phyloP scores from a whole-genome alignment of 2,113 vertebrate genomes.

The Chrysemys picta region DNA sequence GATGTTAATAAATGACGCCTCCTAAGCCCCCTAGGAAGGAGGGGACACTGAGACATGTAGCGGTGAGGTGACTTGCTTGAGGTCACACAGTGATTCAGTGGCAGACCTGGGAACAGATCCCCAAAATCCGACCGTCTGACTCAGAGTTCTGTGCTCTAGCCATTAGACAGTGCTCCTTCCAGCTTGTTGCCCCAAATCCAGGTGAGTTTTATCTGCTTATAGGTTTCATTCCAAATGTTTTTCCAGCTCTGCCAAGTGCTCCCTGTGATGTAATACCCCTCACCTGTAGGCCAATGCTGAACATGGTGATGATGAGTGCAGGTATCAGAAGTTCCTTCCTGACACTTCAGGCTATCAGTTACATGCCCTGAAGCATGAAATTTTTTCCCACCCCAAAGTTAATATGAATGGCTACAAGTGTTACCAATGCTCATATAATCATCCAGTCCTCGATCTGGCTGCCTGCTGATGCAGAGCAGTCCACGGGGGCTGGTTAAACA shows the following conservation, averaged over 20 bases:
- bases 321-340: neutral
- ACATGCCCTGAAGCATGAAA: neutral
- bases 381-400: neutral
- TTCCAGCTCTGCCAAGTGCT: neutral
- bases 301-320: neutral
- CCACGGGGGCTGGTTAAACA: rapidly evolving
- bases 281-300: neutral
- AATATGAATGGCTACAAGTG: neutral
- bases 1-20: neutral
- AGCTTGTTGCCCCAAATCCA: neutral
- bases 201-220: neutral
- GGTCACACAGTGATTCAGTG: rapidly evolving
- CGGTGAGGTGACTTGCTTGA: neutral
- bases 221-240: neutral
- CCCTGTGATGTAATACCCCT: neutral
- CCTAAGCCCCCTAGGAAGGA: neutral
- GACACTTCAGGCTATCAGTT: neutral
- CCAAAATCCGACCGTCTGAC: neutral
- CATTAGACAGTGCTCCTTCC: neutral
- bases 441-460: neutral
- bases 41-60: conserved; percentile 13
- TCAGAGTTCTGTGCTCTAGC: neutral
- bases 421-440: neutral
- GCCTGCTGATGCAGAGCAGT: rapidly evolving
- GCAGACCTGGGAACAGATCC: neutral